A percentile compares a stretch with the other conserved stretches of the same genome.
phyloP scores from a whole-genome alignment of 1,140 invertebrate species.

The Latrodectus geometricus region DNA sequence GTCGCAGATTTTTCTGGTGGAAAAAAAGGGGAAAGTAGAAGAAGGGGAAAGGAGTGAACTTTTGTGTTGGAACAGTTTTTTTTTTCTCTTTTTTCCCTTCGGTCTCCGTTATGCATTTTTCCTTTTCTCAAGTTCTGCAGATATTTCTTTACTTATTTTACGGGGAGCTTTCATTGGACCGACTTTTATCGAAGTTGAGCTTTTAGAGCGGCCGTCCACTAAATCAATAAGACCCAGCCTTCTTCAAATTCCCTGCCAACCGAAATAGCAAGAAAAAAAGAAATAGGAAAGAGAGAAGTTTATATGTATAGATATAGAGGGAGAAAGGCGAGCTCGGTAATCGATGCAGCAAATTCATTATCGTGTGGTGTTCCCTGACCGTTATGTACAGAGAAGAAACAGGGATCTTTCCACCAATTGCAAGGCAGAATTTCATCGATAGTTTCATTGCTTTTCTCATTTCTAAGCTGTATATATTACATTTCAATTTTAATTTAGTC shows the following conservation, averaged over 20 bases:
- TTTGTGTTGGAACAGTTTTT: slow-evolving; percentile 54
- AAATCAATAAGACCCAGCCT: slow-evolving; percentile 53
- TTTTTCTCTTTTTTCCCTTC: slow-evolving; percentile 8
- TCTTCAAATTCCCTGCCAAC: slow-evolving; percentile 28
- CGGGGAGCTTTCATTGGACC: slow-evolving; percentile 55
- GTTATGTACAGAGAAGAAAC: slow-evolving; percentile 16
- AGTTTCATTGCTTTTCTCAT: background rate
- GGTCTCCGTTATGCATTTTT: slow-evolving; percentile 54
- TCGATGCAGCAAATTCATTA: slow-evolving; percentile 59
- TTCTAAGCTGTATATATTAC: no score
- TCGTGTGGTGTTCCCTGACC: slow-evolving; percentile 42
- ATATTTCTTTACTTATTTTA: slow-evolving; percentile 61
- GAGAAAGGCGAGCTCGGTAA: background rate
- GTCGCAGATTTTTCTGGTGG: slow-evolving; percentile 42
- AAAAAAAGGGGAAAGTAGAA: slow-evolving; percentile 11
- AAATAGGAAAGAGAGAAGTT: slow-evolving; percentile 7
- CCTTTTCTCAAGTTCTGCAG: slow-evolving; percentile 10
- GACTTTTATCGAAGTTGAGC: slow-evolving; percentile 58
- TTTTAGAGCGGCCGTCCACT: slow-evolving; percentile 57
- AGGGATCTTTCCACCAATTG: slow-evolving; percentile 34
- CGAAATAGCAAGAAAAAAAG: slow-evolving; percentile 5
- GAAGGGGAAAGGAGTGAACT: slow-evolving; percentile 1
- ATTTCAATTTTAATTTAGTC: no score
- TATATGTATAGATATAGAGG: slow-evolving; percentile 3
- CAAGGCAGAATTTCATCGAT: background rate